These are phyloP conservation scores for Himalopsyche tibetana DNA, from an alignment of 2,888 invertebrate species.

Conservation along the genomic window DNA sequence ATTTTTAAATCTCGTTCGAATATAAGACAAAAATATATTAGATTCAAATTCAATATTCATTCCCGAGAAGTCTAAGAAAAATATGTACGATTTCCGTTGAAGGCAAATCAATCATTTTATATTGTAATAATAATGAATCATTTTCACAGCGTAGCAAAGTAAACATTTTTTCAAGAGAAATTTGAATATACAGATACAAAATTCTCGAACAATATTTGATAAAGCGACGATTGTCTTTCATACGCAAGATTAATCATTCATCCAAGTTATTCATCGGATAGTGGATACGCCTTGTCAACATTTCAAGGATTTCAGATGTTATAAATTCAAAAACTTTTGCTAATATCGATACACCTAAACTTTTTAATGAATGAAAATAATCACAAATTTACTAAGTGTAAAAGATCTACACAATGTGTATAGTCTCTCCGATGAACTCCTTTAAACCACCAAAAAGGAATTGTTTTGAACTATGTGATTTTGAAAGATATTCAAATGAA, in stretches of 20 bases:
- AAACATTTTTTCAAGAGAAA: slow-evolving; percentile 28
- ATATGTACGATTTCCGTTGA: not conserved
- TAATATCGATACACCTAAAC: not conserved
- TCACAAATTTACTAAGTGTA: too few species aligned
- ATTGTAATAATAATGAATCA: slow-evolving; percentile 52
- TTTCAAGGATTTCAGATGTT: slow-evolving; percentile 36
- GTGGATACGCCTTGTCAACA: slow-evolving; percentile 13
- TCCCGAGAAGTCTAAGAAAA: not conserved
- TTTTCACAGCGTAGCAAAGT: slow-evolving; percentile 3
- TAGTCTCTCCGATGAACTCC: too few species aligned
- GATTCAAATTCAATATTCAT: too few species aligned
- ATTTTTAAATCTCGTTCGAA: too few species aligned
- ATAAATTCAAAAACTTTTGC: slow-evolving; percentile 17
- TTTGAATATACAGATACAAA: slow-evolving; percentile 50
- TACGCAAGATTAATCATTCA: slow-evolving; percentile 38
- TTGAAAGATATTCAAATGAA: too few species aligned
- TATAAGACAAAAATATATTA: too few species aligned
- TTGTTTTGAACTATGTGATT: too few species aligned
- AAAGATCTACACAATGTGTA: too few species aligned
- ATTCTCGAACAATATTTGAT: slow-evolving; percentile 52
- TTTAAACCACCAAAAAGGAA: too few species aligned
- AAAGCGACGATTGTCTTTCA: slow-evolving; percentile 32
- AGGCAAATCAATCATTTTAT: slow-evolving; percentile 62
- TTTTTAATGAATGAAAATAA: too few species aligned
- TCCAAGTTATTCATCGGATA: slow-evolving; percentile 16